phyloP scores from a whole-genome alignment of 2,113 vertebrate species.

The Poeciliopsis occidentalis region DNA sequence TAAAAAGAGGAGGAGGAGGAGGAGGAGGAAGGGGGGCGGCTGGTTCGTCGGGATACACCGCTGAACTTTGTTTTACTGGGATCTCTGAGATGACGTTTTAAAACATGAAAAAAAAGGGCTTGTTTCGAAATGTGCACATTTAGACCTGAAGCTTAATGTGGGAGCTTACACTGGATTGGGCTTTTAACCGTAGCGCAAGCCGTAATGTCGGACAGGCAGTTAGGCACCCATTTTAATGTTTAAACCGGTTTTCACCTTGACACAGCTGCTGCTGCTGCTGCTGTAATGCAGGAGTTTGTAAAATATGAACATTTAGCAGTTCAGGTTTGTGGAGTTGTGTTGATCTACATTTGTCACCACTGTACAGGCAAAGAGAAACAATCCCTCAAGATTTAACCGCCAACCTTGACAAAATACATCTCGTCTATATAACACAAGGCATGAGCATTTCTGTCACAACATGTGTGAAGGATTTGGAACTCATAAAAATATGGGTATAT shows the following conservation, averaged over 20 bases:
- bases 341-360: not conserved
- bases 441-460: not conserved
- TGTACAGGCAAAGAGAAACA: not conserved
- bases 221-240: not conserved
- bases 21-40: slow-evolving; percentile 17
- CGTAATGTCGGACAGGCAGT: not conserved
- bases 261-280: not conserved
- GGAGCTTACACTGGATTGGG: not conserved
- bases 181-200: not conserved
- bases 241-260: not conserved
- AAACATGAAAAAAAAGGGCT: slow-evolving; percentile 25
- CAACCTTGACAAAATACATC: not conserved
- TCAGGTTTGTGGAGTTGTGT: not conserved
- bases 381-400: not conserved
- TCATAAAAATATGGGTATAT: too few relatives aligned
- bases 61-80: slow-evolving; percentile 47
- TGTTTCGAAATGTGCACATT: slow-evolving; percentile 1
- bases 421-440: not conserved
- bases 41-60: slow-evolving; percentile 38
- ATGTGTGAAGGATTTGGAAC: not conserved
- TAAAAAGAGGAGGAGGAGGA: slow-evolving; percentile 14
- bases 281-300: not conserved
- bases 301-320: not conserved
- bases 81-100: slow-evolving; percentile 26
- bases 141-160: not conserved